Base-by-base conservation (phyloP, 2,888 invertebrate species). In the Strigamia maritima region DNA sequence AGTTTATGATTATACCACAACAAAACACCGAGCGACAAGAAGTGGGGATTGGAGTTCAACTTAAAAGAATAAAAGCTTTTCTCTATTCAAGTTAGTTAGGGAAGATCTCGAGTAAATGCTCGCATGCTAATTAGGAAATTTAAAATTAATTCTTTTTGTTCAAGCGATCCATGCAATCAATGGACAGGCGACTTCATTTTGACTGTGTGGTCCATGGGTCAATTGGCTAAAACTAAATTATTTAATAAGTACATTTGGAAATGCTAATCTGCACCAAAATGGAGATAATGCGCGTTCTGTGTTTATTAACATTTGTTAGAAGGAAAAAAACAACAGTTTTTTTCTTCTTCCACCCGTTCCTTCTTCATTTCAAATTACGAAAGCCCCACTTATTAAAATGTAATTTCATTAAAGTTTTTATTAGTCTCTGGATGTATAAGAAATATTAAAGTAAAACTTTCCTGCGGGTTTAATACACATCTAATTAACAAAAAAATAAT, bases 321-420 rank as follows among this genome's bases (percentile, higher is more conserved):
- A n/a, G 7, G 10, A 35, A 35, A 35, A 10, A 35, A 35, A 35
- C 6, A 35, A 35, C 0, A 35, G 10, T 35, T 31, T 31, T 7
- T 31, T 31, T 31, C 19, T 49, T 49, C 19, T 54, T 54, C 54
- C 54, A 1, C 22, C 19, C 6, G 35, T 35, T 35, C 10, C 35
- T 35, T 54, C 54, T 54, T 54, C 54, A 54, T 54, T 54, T 54
- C 54, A 54, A 54, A 54, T 54, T 54, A 54, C 19, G 54, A 54
- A 54, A 54, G n/a, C 54, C 54, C 54, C 54, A 54, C 54, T 54
- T 54, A 54, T 54, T 54, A 54, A 54, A 54, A 54, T 54, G 54
- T 54, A 54, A 54, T 54, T 54, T 54, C 54, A 54, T 54, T 54
- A 54, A 54, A 54, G 54, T 54, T 54, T 54, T 54, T 54, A 54